Conservation (phyloP, 2,797 vertebrate genomes). For the Momotus momota region DNA sequence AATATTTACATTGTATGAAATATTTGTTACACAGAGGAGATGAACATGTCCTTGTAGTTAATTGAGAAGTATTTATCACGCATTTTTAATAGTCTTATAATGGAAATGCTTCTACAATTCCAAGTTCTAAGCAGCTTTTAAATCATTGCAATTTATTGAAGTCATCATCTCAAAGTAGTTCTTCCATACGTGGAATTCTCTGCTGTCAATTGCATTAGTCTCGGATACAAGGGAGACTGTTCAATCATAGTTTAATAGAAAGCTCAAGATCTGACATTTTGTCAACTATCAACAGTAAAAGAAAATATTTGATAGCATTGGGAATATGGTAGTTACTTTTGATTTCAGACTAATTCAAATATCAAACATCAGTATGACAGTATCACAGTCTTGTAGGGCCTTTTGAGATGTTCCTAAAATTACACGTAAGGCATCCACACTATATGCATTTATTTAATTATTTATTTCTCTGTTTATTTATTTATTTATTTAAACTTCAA, state of each 20-base stretch:
- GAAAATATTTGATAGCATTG: not conserved
- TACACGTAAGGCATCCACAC: fast-evolving
- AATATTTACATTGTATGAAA: not conserved
- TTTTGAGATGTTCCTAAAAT: not conserved
- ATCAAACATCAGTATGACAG: not conserved
- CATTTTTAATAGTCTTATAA: not conserved
- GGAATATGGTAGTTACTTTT: not conserved
- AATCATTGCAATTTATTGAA: not conserved
- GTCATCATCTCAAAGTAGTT: not conserved
- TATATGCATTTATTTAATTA: not conserved
- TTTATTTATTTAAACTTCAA: not conserved
- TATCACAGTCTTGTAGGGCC: not conserved
- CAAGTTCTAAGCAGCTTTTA: not conserved
- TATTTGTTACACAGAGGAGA: not conserved
- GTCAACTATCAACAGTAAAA: not conserved
- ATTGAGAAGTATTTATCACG: not conserved
- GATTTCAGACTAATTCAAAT: not conserved
- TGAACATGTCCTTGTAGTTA: not conserved
- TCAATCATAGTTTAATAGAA: not conserved
- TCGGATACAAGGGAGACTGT: not conserved
- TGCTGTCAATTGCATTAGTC: not conserved
- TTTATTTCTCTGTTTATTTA: not conserved
- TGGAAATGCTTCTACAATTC: not conserved
- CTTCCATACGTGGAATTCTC: not conserved
- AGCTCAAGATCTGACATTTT: not conserved